A percentile compares a stretch with the other conserved stretches of the same genome.
These are phyloP conservation scores for Psittacara wagleri DNA, from an alignment of 2,113 vertebrate genomes.

Conservation along the genomic window DNA sequence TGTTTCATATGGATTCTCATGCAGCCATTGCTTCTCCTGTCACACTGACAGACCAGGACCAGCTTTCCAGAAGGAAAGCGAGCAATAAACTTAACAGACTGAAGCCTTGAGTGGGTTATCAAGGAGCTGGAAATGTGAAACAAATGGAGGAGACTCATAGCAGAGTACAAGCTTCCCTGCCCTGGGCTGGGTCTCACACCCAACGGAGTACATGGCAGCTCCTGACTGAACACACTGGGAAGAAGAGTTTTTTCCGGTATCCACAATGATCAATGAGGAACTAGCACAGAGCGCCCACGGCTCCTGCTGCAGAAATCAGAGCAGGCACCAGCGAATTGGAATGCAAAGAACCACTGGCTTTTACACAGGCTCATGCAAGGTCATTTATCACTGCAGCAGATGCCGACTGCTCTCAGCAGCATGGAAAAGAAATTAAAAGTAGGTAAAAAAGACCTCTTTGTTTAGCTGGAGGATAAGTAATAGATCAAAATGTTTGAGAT, in stretches of 20 bases:
- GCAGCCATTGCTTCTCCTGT: background rate
- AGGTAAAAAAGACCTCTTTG: background rate
- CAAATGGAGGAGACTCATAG: background rate
- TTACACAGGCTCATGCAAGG: background rate
- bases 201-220: accelerated
- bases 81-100: background rate
- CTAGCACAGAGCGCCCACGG: accelerated
- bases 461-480: constrained; percentile 16
- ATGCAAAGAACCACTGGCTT: background rate
- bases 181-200: background rate
- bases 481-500: constrained; percentile 29
- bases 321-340: background rate
- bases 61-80: background rate
- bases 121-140: background rate
- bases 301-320: background rate
- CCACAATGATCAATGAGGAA: background rate
- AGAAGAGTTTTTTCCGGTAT: background rate
- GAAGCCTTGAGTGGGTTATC: background rate
- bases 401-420: background rate
- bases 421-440: constrained; percentile 18
- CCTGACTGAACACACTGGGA: background rate
- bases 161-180: background rate
- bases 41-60: background rate
- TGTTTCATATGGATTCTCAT: background rate
- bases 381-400: background rate